Conservation (phyloP, 2,888 invertebrate genomes). For the Choreutis nemorana region DNA sequence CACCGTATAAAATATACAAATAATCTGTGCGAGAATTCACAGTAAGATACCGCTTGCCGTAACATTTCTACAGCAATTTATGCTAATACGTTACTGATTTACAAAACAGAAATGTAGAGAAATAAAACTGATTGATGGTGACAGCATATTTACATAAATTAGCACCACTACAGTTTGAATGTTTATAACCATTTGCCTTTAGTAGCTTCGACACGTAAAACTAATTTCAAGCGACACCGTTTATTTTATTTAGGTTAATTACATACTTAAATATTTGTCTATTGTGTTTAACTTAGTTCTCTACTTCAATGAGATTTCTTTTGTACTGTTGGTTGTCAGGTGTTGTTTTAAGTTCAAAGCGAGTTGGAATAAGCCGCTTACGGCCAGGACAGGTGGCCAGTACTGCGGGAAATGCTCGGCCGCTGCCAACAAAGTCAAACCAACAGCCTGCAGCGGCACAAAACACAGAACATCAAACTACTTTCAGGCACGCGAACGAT, state of each 20-base stretch:
- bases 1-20: conserved; percentile 30
- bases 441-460: conserved; percentile 19
- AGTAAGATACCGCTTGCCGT: conserved; percentile 13
- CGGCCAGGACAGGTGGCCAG: conserved; percentile 43
- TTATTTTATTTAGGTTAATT: conserved; percentile 31
- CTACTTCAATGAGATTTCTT: conserved; percentile 16
- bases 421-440: conserved; percentile 34
- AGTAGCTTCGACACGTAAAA: too few relatives aligned
- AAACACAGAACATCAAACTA: conserved; percentile 25
- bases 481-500: conserved; percentile 24
- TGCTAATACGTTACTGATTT: conserved; percentile 15
- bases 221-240: conserved; percentile 18
- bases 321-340: conserved; percentile 25
- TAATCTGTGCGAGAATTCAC: too few relatives aligned
- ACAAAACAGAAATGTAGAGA: conserved; percentile 17
- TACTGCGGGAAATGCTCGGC: conserved; percentile 22
- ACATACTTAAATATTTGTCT: too few relatives aligned
- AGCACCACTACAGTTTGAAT: too few relatives aligned
- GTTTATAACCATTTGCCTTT: too few relatives aligned
- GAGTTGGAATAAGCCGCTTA: conserved; percentile 28
- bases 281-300: too few relatives aligned
- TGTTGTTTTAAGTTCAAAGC: conserved; percentile 33
- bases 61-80: conserved; percentile 12
- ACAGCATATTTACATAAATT: too few relatives aligned
- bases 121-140: conserved; percentile 16